phyloP scores from a whole-genome alignment of 2,797 vertebrate species.

The Benthosema pterotum region DNA sequence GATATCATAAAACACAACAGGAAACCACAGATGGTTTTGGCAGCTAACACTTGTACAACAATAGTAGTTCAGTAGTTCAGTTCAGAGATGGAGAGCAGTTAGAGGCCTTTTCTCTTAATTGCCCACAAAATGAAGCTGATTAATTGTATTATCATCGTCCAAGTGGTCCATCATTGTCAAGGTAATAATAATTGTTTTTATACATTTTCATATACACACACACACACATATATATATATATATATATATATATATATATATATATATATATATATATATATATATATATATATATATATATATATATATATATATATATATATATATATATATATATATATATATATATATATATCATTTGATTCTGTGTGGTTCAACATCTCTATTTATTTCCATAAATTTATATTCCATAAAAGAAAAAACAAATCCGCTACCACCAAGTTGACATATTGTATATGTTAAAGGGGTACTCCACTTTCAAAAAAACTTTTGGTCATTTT shows the following conservation, averaged over 20 bases:
- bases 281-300: no score
- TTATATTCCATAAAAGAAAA: no score
- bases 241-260: no score
- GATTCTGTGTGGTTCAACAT: background rate
- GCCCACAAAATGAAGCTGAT: constrained; percentile 50
- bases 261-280: no score
- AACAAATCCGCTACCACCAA: no score
- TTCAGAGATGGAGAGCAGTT: background rate
- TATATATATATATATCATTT: background rate
- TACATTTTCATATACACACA: constrained; percentile 5
- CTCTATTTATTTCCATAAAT: no score
- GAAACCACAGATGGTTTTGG: constrained; percentile 6
- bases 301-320: no score
- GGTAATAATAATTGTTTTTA: constrained; percentile 45
- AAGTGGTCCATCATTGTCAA: constrained; percentile 41
- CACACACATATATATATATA: no score
- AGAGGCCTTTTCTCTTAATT: background rate
- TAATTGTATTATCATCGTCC: constrained; percentile 33
- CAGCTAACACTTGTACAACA: background rate
- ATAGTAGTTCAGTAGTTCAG: background rate
- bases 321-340: no score
- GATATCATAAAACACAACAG: background rate
- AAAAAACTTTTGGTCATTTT: no score
- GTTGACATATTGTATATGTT: no score
- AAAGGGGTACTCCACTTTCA: no score